Percentiles rank a stretch among this genome's conserved stretches.
Evolutionary conservation across 2,888 invertebrate genomes (phyloP).

Genomic region (Sclerodermus sp.): DNA sequence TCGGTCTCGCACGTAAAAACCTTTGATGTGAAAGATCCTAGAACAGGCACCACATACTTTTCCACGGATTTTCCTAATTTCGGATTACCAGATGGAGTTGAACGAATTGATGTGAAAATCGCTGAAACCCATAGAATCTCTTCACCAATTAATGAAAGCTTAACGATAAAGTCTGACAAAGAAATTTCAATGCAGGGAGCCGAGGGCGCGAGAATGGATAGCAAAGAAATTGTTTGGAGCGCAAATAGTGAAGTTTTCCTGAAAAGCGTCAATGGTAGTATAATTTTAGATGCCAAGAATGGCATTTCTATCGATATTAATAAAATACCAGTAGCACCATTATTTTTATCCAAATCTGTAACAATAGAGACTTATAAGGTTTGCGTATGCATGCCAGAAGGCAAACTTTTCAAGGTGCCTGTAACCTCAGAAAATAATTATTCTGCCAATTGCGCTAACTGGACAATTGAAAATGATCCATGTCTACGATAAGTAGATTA

Average conservation of each 20-base stretch:
- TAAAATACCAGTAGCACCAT: slow-evolving; percentile 69
- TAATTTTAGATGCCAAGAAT: slow-evolving; percentile 69
- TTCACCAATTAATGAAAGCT: slow-evolving; percentile 71
- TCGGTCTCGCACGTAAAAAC: slow-evolving; percentile 69
- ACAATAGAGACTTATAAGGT: slow-evolving; percentile 74
- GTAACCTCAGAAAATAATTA: slow-evolving; percentile 63
- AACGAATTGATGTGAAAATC: slow-evolving; percentile 67
- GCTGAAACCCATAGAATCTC: slow-evolving; percentile 73
- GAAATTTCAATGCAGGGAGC: slow-evolving; percentile 74
- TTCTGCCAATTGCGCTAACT: slow-evolving; percentile 66
- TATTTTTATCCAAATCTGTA: slow-evolving; percentile 46
- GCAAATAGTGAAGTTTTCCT: slow-evolving; percentile 80
- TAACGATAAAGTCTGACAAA: slow-evolving; percentile 70
- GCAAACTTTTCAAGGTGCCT: slow-evolving; percentile 78
- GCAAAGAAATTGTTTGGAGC: slow-evolving; percentile 71
- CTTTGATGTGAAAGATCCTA: slow-evolving; percentile 71
- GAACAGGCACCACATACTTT: slow-evolving; percentile 63
- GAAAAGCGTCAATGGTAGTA: slow-evolving; percentile 75
- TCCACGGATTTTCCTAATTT: slow-evolving; percentile 75
- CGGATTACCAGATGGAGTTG: slow-evolving; percentile 70
- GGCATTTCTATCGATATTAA: slow-evolving; percentile 74
- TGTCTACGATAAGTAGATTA: slow-evolving; percentile 58
- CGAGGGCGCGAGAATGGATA: slow-evolving; percentile 76
- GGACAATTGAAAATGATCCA: slow-evolving; percentile 66
- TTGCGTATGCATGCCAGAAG: slow-evolving; percentile 88